Percentiles rank a stretch among this genome's conserved stretches.
Evolutionary conservation across 2,797 vertebrate species (phyloP).

Genomic region (Picus viridis): DNA sequence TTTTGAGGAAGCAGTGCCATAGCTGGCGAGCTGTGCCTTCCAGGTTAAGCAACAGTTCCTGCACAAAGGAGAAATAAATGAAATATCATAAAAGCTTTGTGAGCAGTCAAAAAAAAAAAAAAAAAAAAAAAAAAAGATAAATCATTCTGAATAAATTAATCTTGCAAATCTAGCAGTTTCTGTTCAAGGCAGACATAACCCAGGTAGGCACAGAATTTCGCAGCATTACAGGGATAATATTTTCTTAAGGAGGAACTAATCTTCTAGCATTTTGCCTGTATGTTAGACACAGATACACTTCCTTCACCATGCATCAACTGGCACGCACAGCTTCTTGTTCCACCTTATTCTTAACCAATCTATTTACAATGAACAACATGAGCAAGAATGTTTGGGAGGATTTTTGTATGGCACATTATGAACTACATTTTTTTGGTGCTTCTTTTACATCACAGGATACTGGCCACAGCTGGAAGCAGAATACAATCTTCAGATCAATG

Average conservation of each 20-base stretch:
- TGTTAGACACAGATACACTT: neutral
- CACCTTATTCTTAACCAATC: slow-evolving; percentile 1
- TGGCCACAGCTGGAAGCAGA: slow-evolving; percentile 62
- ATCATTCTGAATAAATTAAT: neutral
- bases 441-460: slow-evolving; percentile 22
- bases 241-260: slow-evolving; percentile 9
- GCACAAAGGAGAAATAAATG: slow-evolving; percentile 29
- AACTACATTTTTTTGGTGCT: slow-evolving; percentile 38
- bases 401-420: slow-evolving; percentile 12
- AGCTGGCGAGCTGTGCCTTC: neutral
- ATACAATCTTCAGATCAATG: slow-evolving; percentile 39
- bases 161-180: neutral
- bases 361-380: slow-evolving; percentile 11
- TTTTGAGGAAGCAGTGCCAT: slow-evolving; percentile 25
- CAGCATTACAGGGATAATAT: neutral
- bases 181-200: neutral
- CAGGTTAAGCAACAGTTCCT: neutral
- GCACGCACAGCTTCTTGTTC: neutral
- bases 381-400: neutral
- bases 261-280: neutral
- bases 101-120: neutral
- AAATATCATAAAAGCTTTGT: neutral
- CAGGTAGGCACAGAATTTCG: neutral
- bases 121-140: neutral
- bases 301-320: neutral